Evolutionary conservation across 2,888 invertebrate genomes (phyloP).

Genomic region (Synergus japonicus): DNA sequence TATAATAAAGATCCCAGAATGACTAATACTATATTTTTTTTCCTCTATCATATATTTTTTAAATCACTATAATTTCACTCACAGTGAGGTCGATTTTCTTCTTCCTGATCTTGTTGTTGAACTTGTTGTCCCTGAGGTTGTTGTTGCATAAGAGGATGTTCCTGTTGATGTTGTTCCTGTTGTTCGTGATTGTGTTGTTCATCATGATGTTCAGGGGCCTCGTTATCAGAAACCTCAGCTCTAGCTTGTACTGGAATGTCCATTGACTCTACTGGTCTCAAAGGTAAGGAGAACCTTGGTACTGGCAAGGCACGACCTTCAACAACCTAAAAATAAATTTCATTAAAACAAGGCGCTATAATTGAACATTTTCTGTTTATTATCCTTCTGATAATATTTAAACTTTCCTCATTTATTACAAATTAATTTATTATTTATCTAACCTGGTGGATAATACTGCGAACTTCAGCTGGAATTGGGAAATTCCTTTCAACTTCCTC

Average conservation of each 20-base stretch:
- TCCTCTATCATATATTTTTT: neutral
- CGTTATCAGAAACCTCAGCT: slow-evolving; percentile 69
- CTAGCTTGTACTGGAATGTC: slow-evolving; percentile 71
- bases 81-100: slow-evolving; percentile 87
- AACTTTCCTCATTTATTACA: neutral
- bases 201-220: slow-evolving; percentile 64
- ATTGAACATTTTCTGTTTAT: neutral
- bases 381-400: neutral
- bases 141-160: slow-evolving; percentile 76
- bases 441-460: slow-evolving; percentile 71
- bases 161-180: slow-evolving; percentile 74
- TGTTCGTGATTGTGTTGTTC: slow-evolving; percentile 64
- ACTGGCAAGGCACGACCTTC: slow-evolving; percentile 71
- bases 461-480: slow-evolving; percentile 69
- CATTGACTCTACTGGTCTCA: slow-evolving; percentile 68
- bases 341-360: neutral
- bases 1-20: neutral
- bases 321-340: slow-evolving; percentile 63
- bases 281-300: slow-evolving; percentile 65
- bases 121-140: slow-evolving; percentile 75
- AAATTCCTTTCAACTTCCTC: slow-evolving; percentile 70
- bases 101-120: slow-evolving; percentile 79
- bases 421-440: neutral
- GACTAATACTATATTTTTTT: neutral
- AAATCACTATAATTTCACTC: slow-evolving; percentile 75